A percentile compares a stretch with the other conserved stretches of the same genome.
Evolutionary conservation across 2,888 invertebrate genomes (phyloP).

Genomic region (Anthophora plumipes): DNA sequence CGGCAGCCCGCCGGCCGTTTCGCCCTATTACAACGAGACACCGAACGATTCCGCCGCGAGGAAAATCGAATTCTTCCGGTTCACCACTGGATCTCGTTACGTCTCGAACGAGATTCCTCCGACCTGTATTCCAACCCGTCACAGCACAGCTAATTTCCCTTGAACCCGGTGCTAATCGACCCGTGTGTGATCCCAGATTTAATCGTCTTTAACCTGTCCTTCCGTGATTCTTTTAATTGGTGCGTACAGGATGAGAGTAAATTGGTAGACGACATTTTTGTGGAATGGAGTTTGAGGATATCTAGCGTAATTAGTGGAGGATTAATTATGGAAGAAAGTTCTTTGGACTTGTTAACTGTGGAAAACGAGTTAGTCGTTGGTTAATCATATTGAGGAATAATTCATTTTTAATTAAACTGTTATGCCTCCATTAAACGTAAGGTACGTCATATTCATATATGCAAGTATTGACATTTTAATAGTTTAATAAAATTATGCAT

Average conservation of each 20-base stretch:
- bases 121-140: neutral
- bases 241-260: neutral
- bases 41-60: constrained; percentile 59
- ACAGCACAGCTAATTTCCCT: constrained; percentile 31
- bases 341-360: no score
- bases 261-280: neutral
- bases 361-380: no score
- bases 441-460: no score
- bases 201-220: constrained; percentile 33
- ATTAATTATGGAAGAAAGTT: no score
- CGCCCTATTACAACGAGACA: constrained; percentile 64
- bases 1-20: constrained; percentile 34
- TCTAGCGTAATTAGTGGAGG: no score
- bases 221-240: constrained; percentile 14
- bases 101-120: constrained; percentile 56
- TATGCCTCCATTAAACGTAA: no score
- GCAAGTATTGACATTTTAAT: no score
- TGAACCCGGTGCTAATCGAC: constrained; percentile 48
- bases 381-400: no score
- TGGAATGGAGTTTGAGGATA: no score
- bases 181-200: constrained; percentile 27
- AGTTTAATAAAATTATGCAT: no score
- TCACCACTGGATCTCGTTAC: constrained; percentile 54
- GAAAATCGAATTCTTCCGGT: constrained; percentile 65
- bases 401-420: no score